Evolutionary conservation across 1,140 invertebrate genomes (phyloP), one percentile per base, ranked within the genome.

Genomic region (Tyrophagus putrescentiae): DNA sequence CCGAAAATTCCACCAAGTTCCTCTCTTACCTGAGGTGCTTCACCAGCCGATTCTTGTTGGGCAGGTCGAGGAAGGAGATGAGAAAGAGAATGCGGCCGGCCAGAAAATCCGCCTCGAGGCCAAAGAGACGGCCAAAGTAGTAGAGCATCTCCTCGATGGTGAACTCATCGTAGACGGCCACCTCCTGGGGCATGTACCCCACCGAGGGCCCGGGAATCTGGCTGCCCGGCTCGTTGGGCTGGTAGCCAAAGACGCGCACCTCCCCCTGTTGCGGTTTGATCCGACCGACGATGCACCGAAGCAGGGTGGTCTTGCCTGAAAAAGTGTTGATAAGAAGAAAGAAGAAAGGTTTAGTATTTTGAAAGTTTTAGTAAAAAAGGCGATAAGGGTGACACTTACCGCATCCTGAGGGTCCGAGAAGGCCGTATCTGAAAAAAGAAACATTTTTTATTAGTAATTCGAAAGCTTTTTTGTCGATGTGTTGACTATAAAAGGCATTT

Each of bases 71-170:
- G 70, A 97, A 92, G 68, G 87, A 82, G 0, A 95, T 71, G 3
- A 97, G 76, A 73, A 96, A 96, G 61, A 84, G 78, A 61, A 88
- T 79, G 66, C 89, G 79, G 62, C 86, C 82, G 21, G 79, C 74
- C 60, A 94, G 87, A 70, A 87, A 82, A 28, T 76, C 71, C 3
- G 82, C 18, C 1, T 60, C 76, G 87, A 96, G 92, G 57, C 87
- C 85, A 69, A 91, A 89, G 65, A 96, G 84, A 79, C 87, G 86
- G n/a, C 92, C 92, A 72, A 96, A 96, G 70, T 94, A 96, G 76
- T 86, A 82, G 80, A 96, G 84, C 0, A 90, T 96, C 70, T 97
- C 93, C 61, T 81, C 79, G 62, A 95, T 96, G 0, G 88, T 87
- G 72, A 97, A 93, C 72, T 95, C 89, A 0, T 86, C 85, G 71